These are phyloP conservation scores for Taeniopygia guttata DNA, from an alignment of 2,797 vertebrate species.

Conservation along the genomic window DNA sequence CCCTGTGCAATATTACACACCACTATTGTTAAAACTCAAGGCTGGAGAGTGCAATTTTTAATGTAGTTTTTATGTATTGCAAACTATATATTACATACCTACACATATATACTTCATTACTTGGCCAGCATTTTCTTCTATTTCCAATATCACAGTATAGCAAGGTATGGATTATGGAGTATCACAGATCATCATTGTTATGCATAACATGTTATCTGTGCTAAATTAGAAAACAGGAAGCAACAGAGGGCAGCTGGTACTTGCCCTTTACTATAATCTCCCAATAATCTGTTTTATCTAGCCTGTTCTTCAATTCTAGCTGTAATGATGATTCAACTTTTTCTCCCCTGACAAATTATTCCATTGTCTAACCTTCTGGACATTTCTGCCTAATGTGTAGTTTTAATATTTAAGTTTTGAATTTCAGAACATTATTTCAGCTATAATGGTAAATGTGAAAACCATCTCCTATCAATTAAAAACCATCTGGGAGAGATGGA, in stretches of 20 bases:
- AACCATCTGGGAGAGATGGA: constrained; percentile 22
- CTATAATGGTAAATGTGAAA: constrained; percentile 43
- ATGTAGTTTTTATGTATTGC: not conserved
- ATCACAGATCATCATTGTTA: not conserved
- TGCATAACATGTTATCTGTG: not conserved
- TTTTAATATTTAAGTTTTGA: constrained; percentile 68
- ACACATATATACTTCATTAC: not conserved
- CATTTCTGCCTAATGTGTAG: constrained; percentile 50
- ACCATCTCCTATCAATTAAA: constrained; percentile 53
- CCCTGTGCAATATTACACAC: not conserved
- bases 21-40: not conserved
- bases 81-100: not conserved
- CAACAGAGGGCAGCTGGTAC: constrained; percentile 11
- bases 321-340: constrained; percentile 25
- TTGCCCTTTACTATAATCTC: constrained; percentile 33
- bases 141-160: not conserved
- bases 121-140: not conserved
- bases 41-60: not conserved
- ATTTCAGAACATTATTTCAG: constrained; percentile 53
- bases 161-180: not conserved
- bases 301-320: not conserved
- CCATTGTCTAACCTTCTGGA: constrained; percentile 52
- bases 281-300: constrained; percentile 33
- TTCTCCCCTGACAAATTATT: constrained; percentile 54
- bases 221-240: constrained; percentile 16